Evolutionary conservation across 1,140 invertebrate species (phyloP).

Genomic region (Heliothis virescens): DNA sequence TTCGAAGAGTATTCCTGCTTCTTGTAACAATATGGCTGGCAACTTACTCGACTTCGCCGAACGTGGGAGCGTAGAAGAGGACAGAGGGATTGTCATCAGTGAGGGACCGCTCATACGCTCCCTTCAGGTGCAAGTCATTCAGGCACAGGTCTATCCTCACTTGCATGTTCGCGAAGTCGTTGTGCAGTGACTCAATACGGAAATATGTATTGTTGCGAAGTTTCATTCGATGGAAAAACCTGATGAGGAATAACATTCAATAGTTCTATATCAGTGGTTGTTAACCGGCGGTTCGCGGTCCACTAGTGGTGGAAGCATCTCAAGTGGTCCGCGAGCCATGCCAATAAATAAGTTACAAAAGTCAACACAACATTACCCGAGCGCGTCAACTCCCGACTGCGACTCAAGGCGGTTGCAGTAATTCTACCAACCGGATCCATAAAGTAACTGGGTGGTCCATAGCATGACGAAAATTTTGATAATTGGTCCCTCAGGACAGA

Average conservation of each 20-base stretch:
- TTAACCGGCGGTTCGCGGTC: no score
- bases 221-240: conserved; percentile 79
- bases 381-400: no score
- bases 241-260: conserved; percentile 46
- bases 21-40: not conserved
- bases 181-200: conserved; percentile 60
- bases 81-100: conserved; percentile 57
- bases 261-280: not conserved
- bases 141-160: conserved; percentile 59
- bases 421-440: no score
- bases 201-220: conserved; percentile 76
- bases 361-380: no score
- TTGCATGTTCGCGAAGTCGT: conserved; percentile 64
- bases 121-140: conserved; percentile 71
- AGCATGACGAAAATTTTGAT: no score
- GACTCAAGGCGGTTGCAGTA: no score
- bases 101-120: conserved; percentile 66
- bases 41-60: conserved; percentile 73
- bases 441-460: no score
- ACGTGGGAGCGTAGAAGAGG: conserved; percentile 68
- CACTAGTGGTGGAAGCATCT: no score
- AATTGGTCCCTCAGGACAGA: no score
- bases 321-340: no score
- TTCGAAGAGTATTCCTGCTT: not conserved
- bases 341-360: no score